phyloP scores from a whole-genome alignment of 2,888 invertebrate genomes.

The Eudasyphora cyanicolor region DNA sequence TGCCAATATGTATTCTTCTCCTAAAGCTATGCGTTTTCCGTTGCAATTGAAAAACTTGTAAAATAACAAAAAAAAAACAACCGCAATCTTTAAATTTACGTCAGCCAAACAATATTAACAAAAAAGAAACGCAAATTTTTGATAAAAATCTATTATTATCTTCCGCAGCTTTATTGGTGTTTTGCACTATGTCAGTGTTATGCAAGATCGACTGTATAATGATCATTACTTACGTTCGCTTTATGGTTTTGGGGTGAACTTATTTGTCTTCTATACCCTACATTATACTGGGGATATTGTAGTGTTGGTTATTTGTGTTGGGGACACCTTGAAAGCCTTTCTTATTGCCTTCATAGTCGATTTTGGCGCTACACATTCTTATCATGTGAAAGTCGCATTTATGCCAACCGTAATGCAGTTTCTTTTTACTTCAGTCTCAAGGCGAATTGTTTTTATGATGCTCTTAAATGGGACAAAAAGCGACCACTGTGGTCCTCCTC shows the following conservation, averaged over 20 bases:
- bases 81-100: not conserved
- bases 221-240: not conserved
- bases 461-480: no score
- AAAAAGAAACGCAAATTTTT: not conserved
- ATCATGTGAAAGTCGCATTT: no score
- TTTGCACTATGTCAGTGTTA: conserved; percentile 11
- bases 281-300: no score
- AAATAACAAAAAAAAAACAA: not conserved
- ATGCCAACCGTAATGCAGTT: no score
- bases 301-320: no score
- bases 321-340: no score
- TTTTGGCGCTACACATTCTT: no score
- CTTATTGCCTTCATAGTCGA: no score
- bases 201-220: not conserved
- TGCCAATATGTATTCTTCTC: not conserved
- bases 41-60: not conserved
- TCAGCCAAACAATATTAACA: not conserved
- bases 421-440: no score
- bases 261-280: conserved; percentile 14
- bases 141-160: conserved; percentile 27
- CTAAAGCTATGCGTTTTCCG: not conserved
- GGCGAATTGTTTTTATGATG: no score
- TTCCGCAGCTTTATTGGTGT: not conserved
- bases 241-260: not conserved
- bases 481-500: no score